phyloP scores from a whole-genome alignment of 1,140 invertebrate genomes.

The Drosophila baimaii region DNA sequence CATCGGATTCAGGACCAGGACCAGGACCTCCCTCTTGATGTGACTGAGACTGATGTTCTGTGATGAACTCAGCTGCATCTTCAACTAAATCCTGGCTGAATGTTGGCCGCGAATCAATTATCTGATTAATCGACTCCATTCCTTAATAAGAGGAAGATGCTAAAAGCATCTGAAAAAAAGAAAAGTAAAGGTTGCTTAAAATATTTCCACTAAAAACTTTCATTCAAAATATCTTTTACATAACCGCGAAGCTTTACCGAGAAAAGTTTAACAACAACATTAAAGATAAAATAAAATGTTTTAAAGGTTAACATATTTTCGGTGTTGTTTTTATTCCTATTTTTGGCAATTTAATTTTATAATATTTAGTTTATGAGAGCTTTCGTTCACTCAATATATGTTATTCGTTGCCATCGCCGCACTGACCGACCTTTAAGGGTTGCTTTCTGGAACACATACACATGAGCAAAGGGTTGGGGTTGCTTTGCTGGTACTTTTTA shows the following conservation, averaged over 20 bases:
- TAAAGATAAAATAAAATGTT: neutral
- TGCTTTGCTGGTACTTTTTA: conserved; percentile 29
- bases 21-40: conserved; percentile 5
- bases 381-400: conserved; percentile 16
- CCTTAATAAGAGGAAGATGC: conserved; percentile 20
- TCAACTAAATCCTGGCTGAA: conserved; percentile 86
- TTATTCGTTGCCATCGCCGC: conserved; percentile 41
- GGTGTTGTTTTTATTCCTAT: neutral
- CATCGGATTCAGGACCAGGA: conserved; percentile 10
- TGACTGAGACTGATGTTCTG: conserved; percentile 5
- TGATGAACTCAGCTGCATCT: conserved; percentile 84
- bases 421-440: conserved; percentile 36
- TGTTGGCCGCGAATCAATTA: conserved; percentile 87
- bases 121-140: conserved; percentile 88
- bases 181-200: neutral
- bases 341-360: conserved; percentile 13
- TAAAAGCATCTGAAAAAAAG: conserved; percentile 10
- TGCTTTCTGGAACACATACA: conserved; percentile 29
- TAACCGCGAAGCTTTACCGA: neutral
- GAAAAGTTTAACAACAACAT: neutral
- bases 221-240: neutral
- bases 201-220: neutral
- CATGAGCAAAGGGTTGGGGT: conserved; percentile 22
- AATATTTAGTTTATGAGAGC: conserved; percentile 14
- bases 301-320: neutral